Base-by-base conservation (phyloP, 2,113 vertebrate genomes). In the Chaetura pelagica region DNA sequence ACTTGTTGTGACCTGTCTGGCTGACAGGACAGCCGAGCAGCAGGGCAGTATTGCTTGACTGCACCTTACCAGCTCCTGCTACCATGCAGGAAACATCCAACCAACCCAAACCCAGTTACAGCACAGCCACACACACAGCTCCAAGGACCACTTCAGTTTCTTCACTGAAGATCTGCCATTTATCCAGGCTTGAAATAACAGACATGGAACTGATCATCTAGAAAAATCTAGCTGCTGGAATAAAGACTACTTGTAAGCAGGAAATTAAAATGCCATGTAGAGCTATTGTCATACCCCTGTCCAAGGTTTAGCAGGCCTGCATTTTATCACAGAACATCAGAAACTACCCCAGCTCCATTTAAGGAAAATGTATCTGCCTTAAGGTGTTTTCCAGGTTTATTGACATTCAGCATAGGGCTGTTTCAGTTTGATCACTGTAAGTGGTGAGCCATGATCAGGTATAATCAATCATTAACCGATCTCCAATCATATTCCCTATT, bases 111-210 rank as follows among this genome's bases (percentile, higher is more conserved):
- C 8, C 29, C 61, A 26, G 59, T 69, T 52, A 54, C 42, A 55
- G 42, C n/a, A 30, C 0, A 0, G 63, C 71, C 82, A 66, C 5
- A 2, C 32, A 19, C 7, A 21, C 2, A 67, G 48, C 12, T 32
- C 48, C 46, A 86, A 64, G 42, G 17, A 51, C 42, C 1, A 2
- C 2, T 0, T 16, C 0, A 1, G 20, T 38, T 74, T 74, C 74
- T 89, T 82, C n/a, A 55, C 6, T 87, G 80, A 64, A 79, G 71
- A n/a, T 66, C 73, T 58, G 62, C 59, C 13, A 12, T 7, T 79
- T 40, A 62, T 5, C 44, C 81, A 83, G 30, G 58, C 46, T 87
- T 83, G 82, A 63, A 87, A 55, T 40, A 72, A 35, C 12, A 74
- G 48, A 12, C 0, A 1, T 3, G 24, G 51, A 94, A 61, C 21